Evolutionary conservation across 2,113 vertebrate genomes (phyloP), one percentile per base, ranked within the genome.

Genomic region (Amia ocellicauda): DNA sequence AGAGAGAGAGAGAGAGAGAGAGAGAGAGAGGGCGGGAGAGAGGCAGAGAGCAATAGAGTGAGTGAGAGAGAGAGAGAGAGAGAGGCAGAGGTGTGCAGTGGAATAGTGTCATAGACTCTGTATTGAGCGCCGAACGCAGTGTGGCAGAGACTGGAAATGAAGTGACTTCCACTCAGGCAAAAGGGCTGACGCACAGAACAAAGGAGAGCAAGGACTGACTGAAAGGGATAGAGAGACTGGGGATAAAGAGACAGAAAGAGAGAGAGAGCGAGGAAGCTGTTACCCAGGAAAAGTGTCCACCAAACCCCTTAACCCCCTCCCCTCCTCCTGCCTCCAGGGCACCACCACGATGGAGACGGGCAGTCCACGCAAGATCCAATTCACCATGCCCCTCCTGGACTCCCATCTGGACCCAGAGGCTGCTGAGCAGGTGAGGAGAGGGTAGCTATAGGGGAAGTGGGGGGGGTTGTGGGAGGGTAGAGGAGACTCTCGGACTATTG

Each of bases 381-480:
- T 94, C 83, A 94, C 93, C 0, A 88, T 95, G 14, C 93, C 93
- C 61, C 83, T 94, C 28, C 83, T 95, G 82, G 93, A 95, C 78
- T 89, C 92, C 62, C 93, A 95, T 83, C 90, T 94, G 78, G 93
- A 95, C 81, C 93, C 93, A 2, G 93, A 94, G 81, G 93, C 93
- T 67, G 90, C 93, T 0, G 93, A 95, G 79, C 93, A 95, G 91
- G 93, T 94, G 80, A 76, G 79, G 23, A 49, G 56, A 70, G 26
- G 13, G 40, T n/a, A n/a, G n/a, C n/a, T n/a, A 1, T 5, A 41
- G 40, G n/a, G 41, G 49, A 45, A 2, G 28, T 27, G 60, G 14
- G 5, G 11, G 0, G 17, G 42, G 2, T 40, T 22, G 60, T 56
- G 40, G 50, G 55, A 60, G 67, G 68, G 41, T 1, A 1, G 59